Evolutionary conservation across 2,113 vertebrate species (phyloP).

Genomic region (Ochotona princeps): DNA sequence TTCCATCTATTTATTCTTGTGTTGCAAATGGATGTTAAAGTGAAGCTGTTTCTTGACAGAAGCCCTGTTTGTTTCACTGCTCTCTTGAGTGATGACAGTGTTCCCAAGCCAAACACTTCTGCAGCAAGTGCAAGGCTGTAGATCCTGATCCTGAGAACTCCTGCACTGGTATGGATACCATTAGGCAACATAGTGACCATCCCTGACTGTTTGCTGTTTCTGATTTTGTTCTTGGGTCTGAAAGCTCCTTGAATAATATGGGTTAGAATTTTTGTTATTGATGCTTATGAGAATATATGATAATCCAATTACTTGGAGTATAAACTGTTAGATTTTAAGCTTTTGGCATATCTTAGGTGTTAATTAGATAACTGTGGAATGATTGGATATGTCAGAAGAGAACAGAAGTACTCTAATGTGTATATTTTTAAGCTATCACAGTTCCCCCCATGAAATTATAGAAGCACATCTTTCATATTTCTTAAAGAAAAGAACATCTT

Average conservation of each 20-base stretch:
- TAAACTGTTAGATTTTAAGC: background rate
- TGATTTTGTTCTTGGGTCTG: background rate
- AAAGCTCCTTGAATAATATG: background rate
- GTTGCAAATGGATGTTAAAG: background rate
- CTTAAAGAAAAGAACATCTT: background rate
- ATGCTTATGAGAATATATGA: background rate
- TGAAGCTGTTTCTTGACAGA: background rate
- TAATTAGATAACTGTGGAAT: slow-evolving; percentile 14
- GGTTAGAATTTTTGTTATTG: slow-evolving; percentile 11
- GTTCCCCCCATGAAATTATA: background rate
- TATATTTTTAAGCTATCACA: background rate
- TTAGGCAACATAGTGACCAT: background rate
- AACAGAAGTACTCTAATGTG: background rate
- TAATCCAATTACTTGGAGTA: background rate
- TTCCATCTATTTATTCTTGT: background rate
- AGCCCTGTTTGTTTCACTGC: background rate
- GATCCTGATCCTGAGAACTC: background rate
- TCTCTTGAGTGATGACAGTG: background rate
- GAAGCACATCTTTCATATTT: background rate
- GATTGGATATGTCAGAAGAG: background rate
- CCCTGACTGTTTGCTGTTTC: background rate
- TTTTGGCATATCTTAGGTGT: background rate
- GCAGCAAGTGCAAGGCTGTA: background rate
- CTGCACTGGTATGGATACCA: no score
- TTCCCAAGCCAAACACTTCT: background rate